phyloP scores from a whole-genome alignment of 1,140 invertebrate species.

The Conus ventricosus region DNA sequence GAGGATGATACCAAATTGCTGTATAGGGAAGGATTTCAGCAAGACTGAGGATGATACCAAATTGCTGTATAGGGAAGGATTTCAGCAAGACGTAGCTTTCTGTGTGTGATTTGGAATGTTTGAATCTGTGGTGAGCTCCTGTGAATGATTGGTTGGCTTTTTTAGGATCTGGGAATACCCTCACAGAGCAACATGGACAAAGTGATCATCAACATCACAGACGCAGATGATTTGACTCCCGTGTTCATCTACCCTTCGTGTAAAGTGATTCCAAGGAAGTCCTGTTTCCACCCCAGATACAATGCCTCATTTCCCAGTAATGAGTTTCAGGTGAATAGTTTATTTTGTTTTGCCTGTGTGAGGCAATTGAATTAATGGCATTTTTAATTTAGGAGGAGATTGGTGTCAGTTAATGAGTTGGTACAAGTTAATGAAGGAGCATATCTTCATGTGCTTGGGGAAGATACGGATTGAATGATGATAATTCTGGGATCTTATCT shows the following conservation, averaged over 20 bases:
- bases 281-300: conserved; percentile 54
- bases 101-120: neutral
- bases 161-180: conserved; percentile 36
- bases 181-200: neutral
- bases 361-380: too few species aligned
- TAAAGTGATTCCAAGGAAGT: conserved; percentile 10
- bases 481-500: too few species aligned
- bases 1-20: too few species aligned
- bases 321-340: conserved; percentile 12
- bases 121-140: neutral
- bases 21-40: too few species aligned
- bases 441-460: too few species aligned
- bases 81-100: too few species aligned
- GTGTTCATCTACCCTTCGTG: conserved; percentile 57
- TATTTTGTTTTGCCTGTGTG: neutral
- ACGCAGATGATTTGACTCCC: conserved; percentile 64
- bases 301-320: conserved; percentile 39
- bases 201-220: conserved; percentile 51
- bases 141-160: neutral
- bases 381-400: neutral
- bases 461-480: too few species aligned
- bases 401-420: neutral
- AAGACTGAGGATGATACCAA: too few species aligned
- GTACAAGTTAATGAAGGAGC: too few species aligned
- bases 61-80: too few species aligned